phyloP scores from a whole-genome alignment of 2,113 vertebrate genomes.

The Erinaceus europaeus region DNA sequence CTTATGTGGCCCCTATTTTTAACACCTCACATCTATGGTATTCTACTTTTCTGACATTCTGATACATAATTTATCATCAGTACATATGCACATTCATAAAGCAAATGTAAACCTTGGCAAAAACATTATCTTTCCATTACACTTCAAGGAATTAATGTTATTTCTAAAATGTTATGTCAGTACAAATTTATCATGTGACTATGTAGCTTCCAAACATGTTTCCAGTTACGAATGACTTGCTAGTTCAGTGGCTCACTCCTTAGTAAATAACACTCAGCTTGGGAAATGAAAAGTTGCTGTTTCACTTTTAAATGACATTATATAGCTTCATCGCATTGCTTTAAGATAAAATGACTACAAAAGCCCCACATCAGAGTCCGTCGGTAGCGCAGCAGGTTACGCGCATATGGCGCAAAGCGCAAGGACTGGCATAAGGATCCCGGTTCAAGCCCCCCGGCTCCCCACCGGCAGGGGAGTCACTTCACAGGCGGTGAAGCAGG shows the following conservation, averaged over 20 bases:
- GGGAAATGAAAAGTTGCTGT: too few relatives aligned
- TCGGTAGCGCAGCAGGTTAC: too few relatives aligned
- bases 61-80: not conserved
- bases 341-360: not conserved
- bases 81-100: not conserved
- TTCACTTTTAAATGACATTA: too few relatives aligned
- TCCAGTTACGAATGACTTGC: not conserved
- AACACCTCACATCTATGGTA: not conserved
- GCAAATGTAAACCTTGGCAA: not conserved
- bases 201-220: not conserved
- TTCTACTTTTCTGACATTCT: not conserved
- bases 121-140: not conserved
- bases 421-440: too few relatives aligned
- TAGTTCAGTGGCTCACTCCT: not conserved
- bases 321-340: not conserved
- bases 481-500: too few relatives aligned
- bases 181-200: not conserved
- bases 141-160: not conserved
- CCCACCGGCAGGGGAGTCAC: too few relatives aligned
- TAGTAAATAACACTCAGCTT: constrained; percentile 5
- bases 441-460: too few relatives aligned
- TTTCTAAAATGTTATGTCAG: not conserved
- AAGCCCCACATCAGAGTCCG: not conserved
- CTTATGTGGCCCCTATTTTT: not conserved
- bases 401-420: too few relatives aligned